phyloP scores from a whole-genome alignment of 2,888 invertebrate genomes.

The Xestia sexstrigata region DNA sequence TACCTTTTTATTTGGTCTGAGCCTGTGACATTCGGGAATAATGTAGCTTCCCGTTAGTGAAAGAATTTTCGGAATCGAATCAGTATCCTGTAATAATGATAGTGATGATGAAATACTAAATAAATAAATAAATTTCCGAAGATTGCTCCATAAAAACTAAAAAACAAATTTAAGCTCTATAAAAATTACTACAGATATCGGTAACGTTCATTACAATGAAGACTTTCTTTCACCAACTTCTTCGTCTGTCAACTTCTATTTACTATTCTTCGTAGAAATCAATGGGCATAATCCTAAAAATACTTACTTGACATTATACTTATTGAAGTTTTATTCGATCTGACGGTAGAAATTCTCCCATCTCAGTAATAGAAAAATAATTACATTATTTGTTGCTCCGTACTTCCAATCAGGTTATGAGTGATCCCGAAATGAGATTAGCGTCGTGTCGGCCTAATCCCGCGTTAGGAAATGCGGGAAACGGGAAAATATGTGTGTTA shows the following conservation, averaged over 20 bases:
- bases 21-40: too few relatives aligned
- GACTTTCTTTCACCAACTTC: conserved; percentile 8
- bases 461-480: conserved; percentile 18
- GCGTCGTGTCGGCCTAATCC: conserved; percentile 29
- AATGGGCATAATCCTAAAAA: conserved; percentile 35
- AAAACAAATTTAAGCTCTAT: too few relatives aligned
- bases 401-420: conserved; percentile 44
- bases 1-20: too few relatives aligned
- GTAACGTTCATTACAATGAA: not conserved
- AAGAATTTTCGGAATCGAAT: too few relatives aligned
- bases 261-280: not conserved
- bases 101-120: too few relatives aligned
- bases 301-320: conserved; percentile 24
- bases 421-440: conserved; percentile 37
- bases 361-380: conserved; percentile 59
- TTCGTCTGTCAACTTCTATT: conserved; percentile 8
- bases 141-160: too few relatives aligned
- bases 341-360: conserved; percentile 45
- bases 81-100: too few relatives aligned
- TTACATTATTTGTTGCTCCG: conserved; percentile 43
- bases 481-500: conserved; percentile 49
- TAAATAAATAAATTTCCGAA: too few relatives aligned
- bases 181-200: too few relatives aligned
- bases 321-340: conserved; percentile 49
- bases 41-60: too few relatives aligned